Percentiles rank a stretch among this genome's conserved stretches.
Evolutionary conservation across 1,140 invertebrate genomes (phyloP).

Genomic region (Trachelipus rathkii): DNA sequence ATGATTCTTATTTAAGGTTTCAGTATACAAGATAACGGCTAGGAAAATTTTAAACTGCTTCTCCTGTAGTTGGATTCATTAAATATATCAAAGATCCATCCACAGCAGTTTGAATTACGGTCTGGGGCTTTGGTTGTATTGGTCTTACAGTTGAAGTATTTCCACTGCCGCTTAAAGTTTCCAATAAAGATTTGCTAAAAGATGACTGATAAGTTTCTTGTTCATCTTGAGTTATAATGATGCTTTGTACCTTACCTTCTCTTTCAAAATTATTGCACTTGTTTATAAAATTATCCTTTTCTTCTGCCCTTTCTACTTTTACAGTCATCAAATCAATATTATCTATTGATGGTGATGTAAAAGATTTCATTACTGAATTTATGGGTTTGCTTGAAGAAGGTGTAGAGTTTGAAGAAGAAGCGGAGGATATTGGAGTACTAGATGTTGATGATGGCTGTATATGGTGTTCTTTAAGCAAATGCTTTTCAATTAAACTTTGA

Average conservation of each 20-base stretch:
- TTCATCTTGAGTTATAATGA: too few relatives aligned
- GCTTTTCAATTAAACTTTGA: constrained; percentile 16
- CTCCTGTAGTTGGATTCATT: constrained; percentile 26
- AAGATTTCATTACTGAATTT: too few relatives aligned
- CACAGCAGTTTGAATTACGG: constrained; percentile 26
- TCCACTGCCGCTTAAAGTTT: background rate
- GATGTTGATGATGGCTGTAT: constrained; percentile 17
- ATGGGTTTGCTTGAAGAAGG: too few relatives aligned
- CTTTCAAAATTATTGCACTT: constrained; percentile 19
- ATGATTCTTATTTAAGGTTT: constrained; percentile 23
- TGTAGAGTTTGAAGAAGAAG: background rate
- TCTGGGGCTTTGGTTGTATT: constrained; percentile 31
- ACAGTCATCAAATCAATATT: background rate
- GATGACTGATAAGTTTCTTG: background rate
- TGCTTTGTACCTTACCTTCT: constrained; percentile 7
- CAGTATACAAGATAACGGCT: constrained; percentile 27
- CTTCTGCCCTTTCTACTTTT: constrained; percentile 3
- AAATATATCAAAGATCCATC: constrained; percentile 32
- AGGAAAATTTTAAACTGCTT: constrained; percentile 19
- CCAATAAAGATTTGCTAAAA: background rate
- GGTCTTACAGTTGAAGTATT: constrained; percentile 27
- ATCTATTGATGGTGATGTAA: background rate
- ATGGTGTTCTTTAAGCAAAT: constrained; percentile 29
- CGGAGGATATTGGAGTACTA: background rate
- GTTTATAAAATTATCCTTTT: background rate